Percentiles rank a stretch among this genome's conserved stretches.
These are phyloP conservation scores for Myotis findleyi DNA, from an alignment of 2,797 vertebrate genomes.

Conservation along the genomic window DNA sequence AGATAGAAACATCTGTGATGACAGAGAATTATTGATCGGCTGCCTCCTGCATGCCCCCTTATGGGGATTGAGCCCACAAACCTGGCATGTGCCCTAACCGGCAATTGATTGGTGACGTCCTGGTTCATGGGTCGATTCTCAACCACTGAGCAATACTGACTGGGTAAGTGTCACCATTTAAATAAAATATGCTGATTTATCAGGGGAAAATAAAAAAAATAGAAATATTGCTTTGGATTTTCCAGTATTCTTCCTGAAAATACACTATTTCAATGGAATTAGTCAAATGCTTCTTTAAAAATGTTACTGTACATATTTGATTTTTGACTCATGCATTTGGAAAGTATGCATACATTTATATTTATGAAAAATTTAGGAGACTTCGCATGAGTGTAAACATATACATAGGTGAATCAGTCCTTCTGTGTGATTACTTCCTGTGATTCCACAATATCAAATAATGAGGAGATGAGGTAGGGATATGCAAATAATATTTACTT, in stretches of 20 bases:
- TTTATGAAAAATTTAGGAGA: conserved; percentile 52
- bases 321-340: conserved; percentile 59
- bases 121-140: no score
- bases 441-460: conserved; percentile 75
- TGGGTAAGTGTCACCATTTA: neutral
- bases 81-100: no score
- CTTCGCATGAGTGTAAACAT: conserved; percentile 65
- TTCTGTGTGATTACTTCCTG: conserved; percentile 49
- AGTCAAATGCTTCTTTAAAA: conserved; percentile 67
- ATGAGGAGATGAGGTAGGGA: conserved; percentile 77
- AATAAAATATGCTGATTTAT: conserved; percentile 28
- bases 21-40: no score
- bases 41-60: no score
- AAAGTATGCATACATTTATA: conserved; percentile 61
- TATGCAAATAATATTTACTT: neutral
- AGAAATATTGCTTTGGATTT: conserved; percentile 21
- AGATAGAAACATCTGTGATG: no score
- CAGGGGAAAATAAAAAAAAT: conserved; percentile 19
- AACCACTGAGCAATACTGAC: no score
- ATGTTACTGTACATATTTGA: conserved; percentile 48
- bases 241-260: conserved; percentile 35
- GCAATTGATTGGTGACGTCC: no score
- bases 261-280: conserved; percentile 57
- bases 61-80: no score
- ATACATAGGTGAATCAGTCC: conserved; percentile 57